A percentile compares a stretch with the other conserved stretches of the same genome.
Conservation (phyloP, 2,888 invertebrate species). For the Leucophenga montana region DNA sequence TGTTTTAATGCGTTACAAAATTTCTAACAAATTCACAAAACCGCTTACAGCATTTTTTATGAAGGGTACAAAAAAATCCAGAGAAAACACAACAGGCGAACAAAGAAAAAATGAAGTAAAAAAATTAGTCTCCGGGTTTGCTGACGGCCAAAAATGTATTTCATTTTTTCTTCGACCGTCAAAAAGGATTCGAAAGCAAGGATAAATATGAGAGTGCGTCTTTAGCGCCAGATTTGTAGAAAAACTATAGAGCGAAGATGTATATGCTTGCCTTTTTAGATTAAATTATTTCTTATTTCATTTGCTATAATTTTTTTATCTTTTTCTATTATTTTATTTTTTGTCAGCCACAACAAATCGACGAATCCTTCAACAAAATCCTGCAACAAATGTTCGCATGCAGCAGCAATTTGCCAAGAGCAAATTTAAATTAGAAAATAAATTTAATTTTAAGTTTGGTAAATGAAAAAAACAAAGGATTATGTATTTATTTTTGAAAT, state of each 20-base stretch:
- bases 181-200: too few species aligned
- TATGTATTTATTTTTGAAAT: too few species aligned
- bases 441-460: neutral
- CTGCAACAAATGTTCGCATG: too few species aligned
- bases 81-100: neutral
- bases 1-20: too few species aligned
- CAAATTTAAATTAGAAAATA: conserved; percentile 15
- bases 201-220: too few species aligned
- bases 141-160: neutral
- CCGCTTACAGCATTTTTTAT: neutral
- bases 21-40: too few species aligned
- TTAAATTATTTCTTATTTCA: conserved; percentile 2
- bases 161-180: too few species aligned
- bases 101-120: neutral
- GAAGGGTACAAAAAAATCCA: neutral
- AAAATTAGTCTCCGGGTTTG: conserved; percentile 9
- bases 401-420: neutral
- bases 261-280: neutral
- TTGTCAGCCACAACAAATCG: too few species aligned
- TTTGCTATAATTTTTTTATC: neutral
- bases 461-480: too few species aligned
- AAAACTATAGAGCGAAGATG: too few species aligned
- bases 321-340: neutral
- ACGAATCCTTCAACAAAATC: too few species aligned
- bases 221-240: too few species aligned